phyloP scores from a whole-genome alignment of 2,797 vertebrate species.

The Garrulus glandarius region DNA sequence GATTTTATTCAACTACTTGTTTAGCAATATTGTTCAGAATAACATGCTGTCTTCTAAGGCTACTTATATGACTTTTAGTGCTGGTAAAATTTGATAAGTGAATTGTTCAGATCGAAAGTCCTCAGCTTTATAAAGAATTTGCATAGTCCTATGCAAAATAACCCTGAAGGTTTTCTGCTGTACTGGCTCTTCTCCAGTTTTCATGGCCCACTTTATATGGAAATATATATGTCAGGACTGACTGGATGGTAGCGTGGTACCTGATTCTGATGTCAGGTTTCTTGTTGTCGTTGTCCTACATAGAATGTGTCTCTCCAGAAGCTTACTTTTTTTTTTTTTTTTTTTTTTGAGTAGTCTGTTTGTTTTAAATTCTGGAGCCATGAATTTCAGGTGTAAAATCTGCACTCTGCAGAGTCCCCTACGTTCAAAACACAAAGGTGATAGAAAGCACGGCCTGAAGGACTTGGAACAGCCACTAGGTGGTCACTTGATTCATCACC shows the following conservation, averaged over 20 bases:
- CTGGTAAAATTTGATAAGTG: background rate
- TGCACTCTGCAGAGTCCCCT: background rate
- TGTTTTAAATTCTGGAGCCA: background rate
- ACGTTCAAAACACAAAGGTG: background rate
- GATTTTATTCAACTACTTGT: slow-evolving; percentile 37
- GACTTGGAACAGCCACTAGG: background rate
- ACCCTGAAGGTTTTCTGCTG: background rate
- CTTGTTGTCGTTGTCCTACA: background rate
- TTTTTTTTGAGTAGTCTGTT: background rate
- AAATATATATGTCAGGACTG: background rate
- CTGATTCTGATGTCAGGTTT: background rate
- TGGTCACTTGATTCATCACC: background rate
- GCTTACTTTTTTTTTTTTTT: too few relatives aligned
- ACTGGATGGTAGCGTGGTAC: background rate
- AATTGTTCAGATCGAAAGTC: background rate
- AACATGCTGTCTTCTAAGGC: background rate
- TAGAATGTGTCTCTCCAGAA: background rate
- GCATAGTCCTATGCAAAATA: background rate
- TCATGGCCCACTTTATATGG: background rate
- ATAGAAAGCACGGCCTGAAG: background rate
- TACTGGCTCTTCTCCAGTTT: background rate
- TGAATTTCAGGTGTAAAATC: background rate
- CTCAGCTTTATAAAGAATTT: background rate
- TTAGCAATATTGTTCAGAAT: slow-evolving; percentile 10
- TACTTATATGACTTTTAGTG: slow-evolving; percentile 5